A percentile compares a stretch with the other conserved stretches of the same genome.
These are phyloP conservation scores for Mormyrus hasselquistii DNA, from an alignment of 2,797 vertebrate genomes.

Conservation along the genomic window DNA sequence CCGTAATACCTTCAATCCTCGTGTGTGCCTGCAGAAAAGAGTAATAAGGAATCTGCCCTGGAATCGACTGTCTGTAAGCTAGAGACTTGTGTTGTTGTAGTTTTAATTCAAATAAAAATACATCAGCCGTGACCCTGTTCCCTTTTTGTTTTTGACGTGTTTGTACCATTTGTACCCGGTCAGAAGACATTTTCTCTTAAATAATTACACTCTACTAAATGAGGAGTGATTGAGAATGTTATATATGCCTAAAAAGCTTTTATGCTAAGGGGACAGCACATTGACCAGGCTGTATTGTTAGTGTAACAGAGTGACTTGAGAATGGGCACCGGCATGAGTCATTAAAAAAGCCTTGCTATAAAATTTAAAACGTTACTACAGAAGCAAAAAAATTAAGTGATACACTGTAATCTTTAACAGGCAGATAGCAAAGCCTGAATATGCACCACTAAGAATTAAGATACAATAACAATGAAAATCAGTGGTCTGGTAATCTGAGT, in stretches of 20 bases:
- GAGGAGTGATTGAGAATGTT: not conserved
- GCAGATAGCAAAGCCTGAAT: not conserved
- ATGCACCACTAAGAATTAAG: not conserved
- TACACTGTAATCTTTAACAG: not conserved
- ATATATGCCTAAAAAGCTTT: not conserved
- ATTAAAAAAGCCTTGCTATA: not conserved
- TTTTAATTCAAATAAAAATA: not conserved
- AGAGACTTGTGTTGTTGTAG: not conserved
- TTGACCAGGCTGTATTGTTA: not conserved
- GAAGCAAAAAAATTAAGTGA: not conserved
- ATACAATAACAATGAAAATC: not conserved
- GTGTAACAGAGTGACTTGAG: not conserved
- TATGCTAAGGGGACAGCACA: not conserved
- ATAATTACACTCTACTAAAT: not conserved
- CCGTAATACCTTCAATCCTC: not conserved
- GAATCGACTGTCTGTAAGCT: not conserved
- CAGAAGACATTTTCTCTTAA: not conserved
- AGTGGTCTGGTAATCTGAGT: not conserved
- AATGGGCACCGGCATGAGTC: not conserved
- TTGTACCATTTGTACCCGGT: not conserved
- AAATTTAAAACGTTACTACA: constrained; percentile 1
- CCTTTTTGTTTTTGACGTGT: not conserved
- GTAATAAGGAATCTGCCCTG: not conserved
- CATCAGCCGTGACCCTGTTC: not conserved
- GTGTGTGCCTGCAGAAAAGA: not conserved